A percentile compares a stretch with the other conserved stretches of the same genome.
phyloP scores from a whole-genome alignment of 92 coral and sea anemone genomes.

The Blastomussa wellsi region DNA sequence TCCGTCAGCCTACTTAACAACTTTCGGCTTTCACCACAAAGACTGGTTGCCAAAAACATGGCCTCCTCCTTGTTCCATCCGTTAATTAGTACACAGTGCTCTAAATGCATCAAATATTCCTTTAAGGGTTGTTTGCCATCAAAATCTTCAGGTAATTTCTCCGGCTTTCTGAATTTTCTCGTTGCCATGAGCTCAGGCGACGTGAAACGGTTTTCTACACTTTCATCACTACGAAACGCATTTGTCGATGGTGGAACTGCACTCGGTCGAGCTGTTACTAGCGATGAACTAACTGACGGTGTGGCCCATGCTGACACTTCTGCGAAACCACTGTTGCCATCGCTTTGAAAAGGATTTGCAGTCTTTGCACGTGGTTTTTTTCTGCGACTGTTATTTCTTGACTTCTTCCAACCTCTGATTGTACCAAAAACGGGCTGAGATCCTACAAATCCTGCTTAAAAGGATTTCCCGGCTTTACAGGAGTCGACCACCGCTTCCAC shows the following conservation, averaged over 20 bases:
- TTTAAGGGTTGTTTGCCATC: too few relatives aligned
- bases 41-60: slow-evolving; percentile 36
- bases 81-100: slow-evolving; percentile 45
- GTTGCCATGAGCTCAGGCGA: not conserved
- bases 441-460: not conserved
- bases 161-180: slow-evolving; percentile 18
- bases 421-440: not conserved
- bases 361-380: too few relatives aligned
- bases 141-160: slow-evolving; percentile 34
- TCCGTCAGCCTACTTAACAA: slow-evolving; percentile 41
- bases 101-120: too few relatives aligned
- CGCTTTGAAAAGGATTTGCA: too few relatives aligned
- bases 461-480: not conserved
- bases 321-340: not conserved
- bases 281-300: not conserved
- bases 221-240: not conserved
- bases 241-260: not conserved
- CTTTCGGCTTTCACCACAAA: slow-evolving; percentile 37
- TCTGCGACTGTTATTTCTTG: not conserved
- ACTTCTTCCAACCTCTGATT: not conserved
- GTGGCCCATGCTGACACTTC: not conserved
- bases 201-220: not conserved
- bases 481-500: slow-evolving; percentile 35
- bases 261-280: not conserved
- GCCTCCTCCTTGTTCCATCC: slow-evolving; percentile 55